phyloP scores from a whole-genome alignment of 2,797 vertebrate species.

The Gephyroberyx darwinii region DNA sequence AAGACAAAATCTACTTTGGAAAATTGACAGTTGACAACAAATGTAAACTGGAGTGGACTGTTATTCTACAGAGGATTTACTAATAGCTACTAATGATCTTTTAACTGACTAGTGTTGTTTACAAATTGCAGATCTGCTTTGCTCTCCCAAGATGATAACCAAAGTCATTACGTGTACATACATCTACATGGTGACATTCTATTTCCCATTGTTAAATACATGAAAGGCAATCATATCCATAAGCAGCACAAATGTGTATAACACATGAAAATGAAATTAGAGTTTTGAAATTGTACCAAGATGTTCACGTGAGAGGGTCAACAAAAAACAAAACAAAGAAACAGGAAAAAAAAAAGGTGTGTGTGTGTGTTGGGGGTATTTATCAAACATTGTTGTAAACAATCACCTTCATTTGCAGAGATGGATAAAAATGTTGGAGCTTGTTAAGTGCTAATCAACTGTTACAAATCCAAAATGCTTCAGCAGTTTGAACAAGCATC shows the following conservation, averaged over 20 bases:
- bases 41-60: slow-evolving; percentile 93
- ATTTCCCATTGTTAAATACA: slow-evolving; percentile 75
- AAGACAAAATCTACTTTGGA: slow-evolving; percentile 88
- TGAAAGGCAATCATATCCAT: slow-evolving; percentile 84
- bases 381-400: slow-evolving; percentile 79
- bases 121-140: slow-evolving; percentile 72
- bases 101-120: slow-evolving; percentile 75
- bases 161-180: slow-evolving; percentile 75
- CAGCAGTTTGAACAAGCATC: slow-evolving; percentile 76
- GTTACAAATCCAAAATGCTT: slow-evolving; percentile 69
- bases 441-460: slow-evolving; percentile 78
- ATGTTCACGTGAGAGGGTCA: slow-evolving; percentile 72
- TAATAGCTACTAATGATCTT: slow-evolving; percentile 84
- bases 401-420: slow-evolving; percentile 78
- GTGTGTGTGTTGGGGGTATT: slow-evolving; percentile 27
- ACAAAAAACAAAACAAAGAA: slow-evolving; percentile 22
- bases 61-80: slow-evolving; percentile 83
- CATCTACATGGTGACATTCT: slow-evolving; percentile 77
- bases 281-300: slow-evolving; percentile 80
- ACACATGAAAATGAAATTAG: slow-evolving; percentile 80
- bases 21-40: slow-evolving; percentile 85
- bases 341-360: neutral
- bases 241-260: slow-evolving; percentile 86
- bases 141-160: slow-evolving; percentile 78
- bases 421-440: slow-evolving; percentile 59